Conservation (phyloP, 2,797 vertebrate genomes). For the Microhierax caerulescens region DNA sequence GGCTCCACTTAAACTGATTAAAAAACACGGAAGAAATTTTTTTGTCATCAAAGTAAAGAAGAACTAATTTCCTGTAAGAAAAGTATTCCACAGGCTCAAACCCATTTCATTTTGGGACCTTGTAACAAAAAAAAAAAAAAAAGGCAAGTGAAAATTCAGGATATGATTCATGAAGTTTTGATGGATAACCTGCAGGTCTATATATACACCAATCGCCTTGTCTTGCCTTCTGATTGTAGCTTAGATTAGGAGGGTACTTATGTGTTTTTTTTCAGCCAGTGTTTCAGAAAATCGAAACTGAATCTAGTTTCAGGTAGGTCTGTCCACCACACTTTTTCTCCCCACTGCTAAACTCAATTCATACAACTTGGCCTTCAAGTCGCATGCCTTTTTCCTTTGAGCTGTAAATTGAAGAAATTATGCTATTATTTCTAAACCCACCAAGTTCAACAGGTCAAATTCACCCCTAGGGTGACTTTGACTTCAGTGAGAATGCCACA, state of each 20-base stretch:
- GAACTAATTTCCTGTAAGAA: not conserved
- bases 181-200: not conserved
- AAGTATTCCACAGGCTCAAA: not conserved
- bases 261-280: not conserved
- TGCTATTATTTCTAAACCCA: not conserved
- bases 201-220: not conserved
- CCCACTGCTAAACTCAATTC: not conserved
- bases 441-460: conserved; percentile 26
- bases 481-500: not conserved
- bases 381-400: not conserved
- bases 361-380: not conserved
- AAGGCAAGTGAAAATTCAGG: not conserved
- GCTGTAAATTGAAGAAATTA: not conserved
- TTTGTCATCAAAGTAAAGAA: not conserved
- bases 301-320: not conserved
- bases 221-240: not conserved
- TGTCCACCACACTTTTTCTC: not conserved
- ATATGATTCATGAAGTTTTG: not conserved
- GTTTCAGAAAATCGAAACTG: not conserved
- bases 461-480: conserved; percentile 25
- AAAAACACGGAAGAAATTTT: not conserved
- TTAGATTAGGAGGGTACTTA: not conserved
- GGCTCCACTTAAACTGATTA: not conserved
- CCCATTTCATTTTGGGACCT: not conserved
- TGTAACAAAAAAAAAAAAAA: not conserved